Evolutionary conservation across 2,888 invertebrate species (phyloP), one percentile per base, ranked within the genome.

Genomic region (Ectobius pallidus): DNA sequence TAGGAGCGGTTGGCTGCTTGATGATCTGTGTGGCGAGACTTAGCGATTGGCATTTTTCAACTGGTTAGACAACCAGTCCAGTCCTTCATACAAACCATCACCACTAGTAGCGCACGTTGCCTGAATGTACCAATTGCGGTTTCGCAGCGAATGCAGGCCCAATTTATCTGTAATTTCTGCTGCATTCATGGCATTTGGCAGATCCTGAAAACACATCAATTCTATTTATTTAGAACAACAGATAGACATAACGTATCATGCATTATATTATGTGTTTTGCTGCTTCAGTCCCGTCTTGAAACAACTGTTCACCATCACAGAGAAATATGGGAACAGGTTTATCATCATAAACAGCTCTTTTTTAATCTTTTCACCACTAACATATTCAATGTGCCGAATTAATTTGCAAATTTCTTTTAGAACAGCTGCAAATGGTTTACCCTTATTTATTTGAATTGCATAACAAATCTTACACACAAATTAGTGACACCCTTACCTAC

Each of bases 181-280:
- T 78, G 99, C 98, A 85, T 97, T 99, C 99, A 99, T 99, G 80
- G 99, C 99, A 86, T 99, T 99, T 82, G 99, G 99, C 88, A 99
- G 90, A 90, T 99, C 99, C 95, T 97, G 83, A 49, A 85, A 84
- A 78, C 52, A 62, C 7, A 70, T 7, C n/a, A 61, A 49, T 20
- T 34, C 11, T 20, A 22, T 6, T n/a, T 11, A 46, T 72, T 16
- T 11, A 46, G 42, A 42, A 25, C 25, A 69, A 20, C 9, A 69
- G 16, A 52, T 32, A 18, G 30, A 25, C 27, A 46, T 68, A 22
- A 18, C 14, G 20, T 9, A 22, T 27, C 27, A 68, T 1, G 1
- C 1, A n/a, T 0, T 1, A 1, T 27, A 61, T 14, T 62, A n/a
- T n/a, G n/a, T n/a, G n/a, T n/a, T n/a, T n/a, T 20, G 6, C 70